Base-by-base conservation (phyloP, 2,888 invertebrate species). In the Beris morrisii region DNA sequence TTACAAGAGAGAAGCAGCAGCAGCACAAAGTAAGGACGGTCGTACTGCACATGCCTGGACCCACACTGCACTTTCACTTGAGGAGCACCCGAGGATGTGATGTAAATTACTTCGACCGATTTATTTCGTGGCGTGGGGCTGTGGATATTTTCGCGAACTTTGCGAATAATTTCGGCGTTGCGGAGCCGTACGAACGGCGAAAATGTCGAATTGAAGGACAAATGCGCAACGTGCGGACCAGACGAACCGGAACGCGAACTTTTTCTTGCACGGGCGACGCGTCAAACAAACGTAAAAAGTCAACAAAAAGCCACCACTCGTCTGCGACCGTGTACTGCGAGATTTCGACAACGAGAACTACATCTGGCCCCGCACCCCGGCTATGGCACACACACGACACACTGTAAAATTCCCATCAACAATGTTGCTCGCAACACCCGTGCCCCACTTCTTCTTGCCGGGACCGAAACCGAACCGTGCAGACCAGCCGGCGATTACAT, bases 11-110 rank as follows among this genome's bases (percentile, higher is more conserved):
- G 12, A 2, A 9, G 55, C 55, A 56, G 54, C 32, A 54, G 32
- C 11, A 11, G 30, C 53, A 28, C 30, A 31, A 53, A 30, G 53
- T 53, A 53, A 53, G 30, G 22, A 31, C 30, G 30, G 6, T 71
- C 64, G 70, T 69, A 67, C 69, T 69, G 75, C 77, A 74, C 77
- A 75, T 71, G 78, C 76, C 73, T 73, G 55, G 53, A 67, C 67
- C 72, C 73, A 74, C 76, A 74, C 74, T 76, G 77, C 77, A 78
- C 76, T 77, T 73, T 69, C 69, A 65, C 53, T 57, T 38, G n/a
- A 38, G 52, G 22, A 50, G 57, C 28, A 56, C 55, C 38, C 5
- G 15, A 56, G 22, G 55, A 56, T 56, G 43, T 56, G 38, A 22
- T 22, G 22, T 22, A 56, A 56, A 56, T 56, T 56, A 56, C 55